Evolutionary conservation across 2,113 vertebrate species (phyloP), one percentile per base, ranked within the genome.

Genomic region (Apodemus speciosus): DNA sequence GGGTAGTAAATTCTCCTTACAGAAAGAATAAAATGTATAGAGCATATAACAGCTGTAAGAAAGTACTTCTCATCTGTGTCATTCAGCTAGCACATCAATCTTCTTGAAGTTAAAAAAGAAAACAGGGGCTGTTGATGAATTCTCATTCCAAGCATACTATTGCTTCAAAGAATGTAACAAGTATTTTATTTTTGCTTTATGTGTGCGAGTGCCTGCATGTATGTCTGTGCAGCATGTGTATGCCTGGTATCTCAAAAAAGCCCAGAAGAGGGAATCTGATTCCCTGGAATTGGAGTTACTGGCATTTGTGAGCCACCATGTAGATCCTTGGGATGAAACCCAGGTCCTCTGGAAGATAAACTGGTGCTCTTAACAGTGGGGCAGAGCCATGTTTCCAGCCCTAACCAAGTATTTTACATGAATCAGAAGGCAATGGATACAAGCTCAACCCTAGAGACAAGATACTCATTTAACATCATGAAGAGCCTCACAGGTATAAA

Each of bases 61-160:
- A 89, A 94, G 43, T 90, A 96, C 38, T 80, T 94, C 79, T 86
- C 66, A 85, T 88, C 1, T 92, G 51, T 72, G 53, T 71, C 72
- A 88, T 68, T 93, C 49, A 85, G 23, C 60, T 92, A 56, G 51
- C 75, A 66, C 21, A 83, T 85, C 35, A n/a, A 15, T 94, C n/a
- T 77, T 25, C 62, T 93, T 21, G 75, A 76, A 92, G 27, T 73
- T 84, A 66, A 93, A 88, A 90, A 76, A 40, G 8, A 38, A 64
- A 93, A n/a, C 0, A 85, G 83, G 35, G 90, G 3, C 64, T 81
- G 46, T 9, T 88, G 68, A 89, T 60, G 91, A 92, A 95, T 62
- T 64, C 75, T 83, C 43, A 84, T 8, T 14, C 7, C 40, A 77
- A 94, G 72, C 51, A 81, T 6, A 91, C 66, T 62, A 84, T 32